Percentiles rank a stretch among this genome's conserved stretches.
phyloP scores from a whole-genome alignment of 2,888 invertebrate genomes.

The Latheticus oryzae region DNA sequence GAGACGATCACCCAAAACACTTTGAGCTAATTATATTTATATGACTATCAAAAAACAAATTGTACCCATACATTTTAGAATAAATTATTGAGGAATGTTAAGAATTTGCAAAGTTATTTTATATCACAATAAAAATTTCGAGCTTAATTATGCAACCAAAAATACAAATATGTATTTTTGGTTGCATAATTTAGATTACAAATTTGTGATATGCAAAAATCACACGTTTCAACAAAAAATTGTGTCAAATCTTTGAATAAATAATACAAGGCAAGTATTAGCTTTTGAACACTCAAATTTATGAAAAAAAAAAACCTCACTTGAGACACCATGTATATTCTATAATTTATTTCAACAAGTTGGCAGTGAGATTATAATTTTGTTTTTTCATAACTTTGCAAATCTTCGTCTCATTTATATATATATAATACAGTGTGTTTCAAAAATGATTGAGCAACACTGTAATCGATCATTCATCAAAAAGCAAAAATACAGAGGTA shows the following conservation, averaged over 20 bases:
- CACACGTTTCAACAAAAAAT: too few relatives aligned
- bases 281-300: slow-evolving; percentile 31
- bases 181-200: too few relatives aligned
- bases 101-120: slow-evolving; percentile 52
- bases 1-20: slow-evolving; percentile 56
- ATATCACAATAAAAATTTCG: slow-evolving; percentile 51
- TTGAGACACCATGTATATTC: slow-evolving; percentile 41
- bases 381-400: slow-evolving; percentile 51
- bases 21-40: slow-evolving; percentile 55
- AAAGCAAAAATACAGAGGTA: slow-evolving; percentile 49
- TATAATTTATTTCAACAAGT: slow-evolving; percentile 35
- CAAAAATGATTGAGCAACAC: too few relatives aligned
- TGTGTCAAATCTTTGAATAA: too few relatives aligned
- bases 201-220: slow-evolving; percentile 38
- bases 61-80: slow-evolving; percentile 60
- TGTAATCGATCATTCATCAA: too few relatives aligned
- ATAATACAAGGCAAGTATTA: slow-evolving; percentile 32
- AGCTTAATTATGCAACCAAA: too few relatives aligned
- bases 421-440: too few relatives aligned
- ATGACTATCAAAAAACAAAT: slow-evolving; percentile 52
- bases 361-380: slow-evolving; percentile 41
- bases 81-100: slow-evolving; percentile 51
- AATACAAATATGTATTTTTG: too few relatives aligned
- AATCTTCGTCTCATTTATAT: slow-evolving; percentile 49
- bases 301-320: slow-evolving; percentile 30